Evolutionary conservation across 1,140 invertebrate genomes (phyloP).

Genomic region (Drosophila biarmipes): DNA sequence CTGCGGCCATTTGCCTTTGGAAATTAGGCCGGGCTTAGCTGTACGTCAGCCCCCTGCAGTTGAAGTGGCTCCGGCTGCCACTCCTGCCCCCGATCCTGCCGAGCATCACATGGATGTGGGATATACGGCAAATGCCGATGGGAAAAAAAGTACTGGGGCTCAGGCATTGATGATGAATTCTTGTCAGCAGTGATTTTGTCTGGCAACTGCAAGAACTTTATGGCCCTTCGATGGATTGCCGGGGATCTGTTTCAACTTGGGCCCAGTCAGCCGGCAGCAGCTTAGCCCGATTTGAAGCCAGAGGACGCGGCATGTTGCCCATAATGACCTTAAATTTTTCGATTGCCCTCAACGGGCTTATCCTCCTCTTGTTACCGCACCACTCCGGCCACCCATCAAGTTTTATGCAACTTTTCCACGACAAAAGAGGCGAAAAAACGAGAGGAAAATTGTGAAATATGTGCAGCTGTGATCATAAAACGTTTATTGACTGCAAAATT

Average conservation of each 20-base stretch:
- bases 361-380: background rate
- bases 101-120: conserved; percentile 16
- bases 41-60: conserved; percentile 41
- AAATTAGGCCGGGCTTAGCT: conserved; percentile 67
- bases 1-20: conserved; percentile 58
- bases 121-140: conserved; percentile 17
- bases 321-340: conserved; percentile 51
- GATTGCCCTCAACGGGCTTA: conserved; percentile 43
- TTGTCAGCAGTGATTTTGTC: conserved; percentile 30
- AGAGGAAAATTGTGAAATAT: conserved; percentile 56
- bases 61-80: conserved; percentile 24
- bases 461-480: conserved; percentile 76
- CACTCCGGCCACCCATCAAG: background rate
- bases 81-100: background rate
- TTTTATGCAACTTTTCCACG: conserved; percentile 42
- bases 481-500: conserved; percentile 81
- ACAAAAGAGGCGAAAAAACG: conserved; percentile 34
- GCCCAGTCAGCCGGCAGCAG: conserved; percentile 16
- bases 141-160: background rate
- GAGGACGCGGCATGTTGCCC: conserved; percentile 2
- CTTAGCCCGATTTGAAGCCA: conserved; percentile 36
- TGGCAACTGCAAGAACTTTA: conserved; percentile 27
- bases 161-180: conserved; percentile 48
- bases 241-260: conserved; percentile 17
- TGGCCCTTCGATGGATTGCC: conserved; percentile 41